A percentile compares a stretch with the other conserved stretches of the same genome.
Evolutionary conservation across 2,888 invertebrate genomes (phyloP).

Genomic region (Trichacis sp.): DNA sequence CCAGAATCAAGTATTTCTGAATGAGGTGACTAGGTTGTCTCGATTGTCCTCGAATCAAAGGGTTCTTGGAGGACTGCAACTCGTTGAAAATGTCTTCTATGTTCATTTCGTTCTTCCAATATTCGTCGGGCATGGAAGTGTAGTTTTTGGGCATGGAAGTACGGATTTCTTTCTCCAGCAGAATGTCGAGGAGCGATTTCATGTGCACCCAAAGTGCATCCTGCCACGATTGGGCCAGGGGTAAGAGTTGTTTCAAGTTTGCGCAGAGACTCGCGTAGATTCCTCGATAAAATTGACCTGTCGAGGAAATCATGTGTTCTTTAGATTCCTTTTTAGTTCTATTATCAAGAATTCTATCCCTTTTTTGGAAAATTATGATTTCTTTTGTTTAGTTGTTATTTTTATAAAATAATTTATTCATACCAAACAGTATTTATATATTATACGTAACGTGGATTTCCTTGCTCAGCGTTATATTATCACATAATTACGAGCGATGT

Average conservation of each 20-base stretch:
- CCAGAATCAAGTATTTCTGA: constrained; percentile 87
- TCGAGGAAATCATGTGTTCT: too few species aligned
- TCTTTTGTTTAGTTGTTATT: too few species aligned
- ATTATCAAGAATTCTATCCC: constrained; percentile 10
- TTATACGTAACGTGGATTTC: too few species aligned
- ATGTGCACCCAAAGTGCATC: constrained; percentile 92
- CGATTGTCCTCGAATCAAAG: constrained; percentile 72
- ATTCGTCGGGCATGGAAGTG: constrained; percentile 74
- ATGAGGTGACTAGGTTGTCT: constrained; percentile 80
- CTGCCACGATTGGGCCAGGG: constrained; percentile 86
- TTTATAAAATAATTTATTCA: too few species aligned
- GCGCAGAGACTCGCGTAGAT: constrained; percentile 78
- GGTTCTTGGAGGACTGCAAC: constrained; percentile 74
- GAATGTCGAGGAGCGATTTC: constrained; percentile 83
- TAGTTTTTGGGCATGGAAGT: constrained; percentile 73
- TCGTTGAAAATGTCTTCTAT: constrained; percentile 78
- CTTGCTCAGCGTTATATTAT: too few species aligned
- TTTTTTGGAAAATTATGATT: too few species aligned
- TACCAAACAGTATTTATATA: too few species aligned
- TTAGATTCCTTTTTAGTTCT: too few species aligned
- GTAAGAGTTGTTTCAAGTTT: constrained; percentile 81
- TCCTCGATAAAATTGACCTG: constrained; percentile 63
- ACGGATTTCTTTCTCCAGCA: constrained; percentile 84
- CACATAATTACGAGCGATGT: too few species aligned
- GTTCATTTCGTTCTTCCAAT: constrained; percentile 79